These are phyloP conservation scores for Geophilus truncorum DNA, from an alignment of 2,888 invertebrate species.

Conservation along the genomic window DNA sequence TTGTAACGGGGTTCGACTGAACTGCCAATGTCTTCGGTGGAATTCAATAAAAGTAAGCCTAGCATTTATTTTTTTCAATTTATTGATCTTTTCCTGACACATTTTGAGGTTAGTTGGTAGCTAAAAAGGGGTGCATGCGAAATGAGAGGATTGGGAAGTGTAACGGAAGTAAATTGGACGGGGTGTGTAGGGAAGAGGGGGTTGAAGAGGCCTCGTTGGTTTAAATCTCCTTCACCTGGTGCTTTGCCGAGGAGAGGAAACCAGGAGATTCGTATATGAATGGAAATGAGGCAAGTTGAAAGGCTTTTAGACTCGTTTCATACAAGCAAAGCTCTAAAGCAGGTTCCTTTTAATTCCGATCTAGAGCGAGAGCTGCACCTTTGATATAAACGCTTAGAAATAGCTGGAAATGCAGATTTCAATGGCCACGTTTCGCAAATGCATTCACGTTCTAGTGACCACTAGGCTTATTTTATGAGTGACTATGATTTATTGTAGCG, in stretches of 20 bases:
- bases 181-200: neutral
- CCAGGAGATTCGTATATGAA: neutral
- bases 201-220: neutral
- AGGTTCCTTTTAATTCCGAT: neutral
- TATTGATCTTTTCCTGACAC: neutral
- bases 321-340: neutral
- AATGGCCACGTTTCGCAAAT: neutral
- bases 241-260: neutral
- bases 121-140: neutral
- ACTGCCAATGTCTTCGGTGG: too few species aligned
- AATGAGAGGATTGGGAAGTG: neutral
- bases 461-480: neutral
- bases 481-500: neutral
- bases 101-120: neutral
- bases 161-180: slow-evolving; percentile 12
- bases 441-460: neutral
- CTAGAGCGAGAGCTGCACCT: too few species aligned
- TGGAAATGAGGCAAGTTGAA: slow-evolving; percentile 1
- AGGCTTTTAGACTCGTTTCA: neutral
- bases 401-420: neutral
- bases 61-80: neutral
- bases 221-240: slow-evolving; percentile 15
- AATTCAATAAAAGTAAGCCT: neutral
- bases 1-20: too few species aligned
- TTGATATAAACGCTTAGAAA: too few species aligned